Evolutionary conservation across 2,797 vertebrate species (phyloP), one percentile per base, ranked within the genome.

Genomic region (Leptatherina wallacei): DNA sequence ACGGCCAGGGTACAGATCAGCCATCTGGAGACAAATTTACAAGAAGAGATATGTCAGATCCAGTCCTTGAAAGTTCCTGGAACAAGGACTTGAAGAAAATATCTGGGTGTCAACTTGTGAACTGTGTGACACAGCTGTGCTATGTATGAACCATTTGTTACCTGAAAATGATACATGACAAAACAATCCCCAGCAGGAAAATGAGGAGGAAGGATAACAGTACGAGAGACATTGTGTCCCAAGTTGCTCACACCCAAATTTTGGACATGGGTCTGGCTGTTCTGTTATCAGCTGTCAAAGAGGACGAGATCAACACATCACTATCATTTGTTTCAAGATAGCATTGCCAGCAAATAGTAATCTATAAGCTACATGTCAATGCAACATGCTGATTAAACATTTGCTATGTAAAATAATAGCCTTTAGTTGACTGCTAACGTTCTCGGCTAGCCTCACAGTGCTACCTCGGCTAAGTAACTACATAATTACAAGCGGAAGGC

Each of bases 1-100:
- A 97, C 94, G 0, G 94, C 95, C 89, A 97, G 85, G 47, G 92
- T 95, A 87, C 95, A 95, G 0, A 93, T 86, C 71, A 98, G 89
- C 96, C 96, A 99, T 90, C 98, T 99, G 77, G 2, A 47, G 67
- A 7, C 16, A 65, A 35, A 38, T 27, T 71, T 5, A 64, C 20
- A 64, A 10, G 16, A 27, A 2, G 33, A 44, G 11, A 54, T 0
- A 18, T 12, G 0, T 64, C 29, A 59, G 4, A 72, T 40, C 3
- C 42, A 49, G 51, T 18, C 14, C 30, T 33, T 20, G 1, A 8
- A 2, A 27, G 13, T 24, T 40, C 1, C 14, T 38, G 1, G 38
- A 52, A 49, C 16, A 38, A 59, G 13, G 14, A 33, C 14, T 61
- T 36, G 11, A 58, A 64, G 32, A 8, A 62, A 30, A 56, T 11